Base-by-base conservation (phyloP, 2,888 invertebrate genomes). In the Acanthosepion pharaonis region DNA sequence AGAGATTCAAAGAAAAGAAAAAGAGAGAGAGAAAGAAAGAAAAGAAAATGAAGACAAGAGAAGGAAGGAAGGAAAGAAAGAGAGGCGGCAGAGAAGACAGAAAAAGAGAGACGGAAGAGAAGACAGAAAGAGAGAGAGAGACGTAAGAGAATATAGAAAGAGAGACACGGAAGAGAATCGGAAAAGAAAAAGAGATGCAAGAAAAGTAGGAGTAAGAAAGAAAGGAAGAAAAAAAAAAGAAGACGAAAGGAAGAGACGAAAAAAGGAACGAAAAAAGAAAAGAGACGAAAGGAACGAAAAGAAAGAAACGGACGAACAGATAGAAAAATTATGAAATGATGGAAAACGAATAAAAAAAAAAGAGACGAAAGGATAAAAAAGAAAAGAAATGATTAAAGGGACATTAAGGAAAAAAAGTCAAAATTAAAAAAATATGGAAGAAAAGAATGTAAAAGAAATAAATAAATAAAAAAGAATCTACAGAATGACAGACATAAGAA, bases 351-450 rank as follows among this genome's bases (percentile, higher is more conserved):
- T 42, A 51, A 51, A 64, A 8, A 64, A 64, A 23, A 64, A 64
- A 64, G 28, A 64, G 25, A 64, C 8, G 23, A 6, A 64, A 23
- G 5, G 64, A 64, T 4, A 64, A 64, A 4, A 23, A 28, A 5
- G 1, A 59, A 23, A 59, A 59, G 20, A 20, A 15, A 15, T 59
- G 59, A 59, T 59, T 20, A 0, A 64, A 28, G 23, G 25, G 64
- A 64, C 4, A 8, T 23, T 0, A 28, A 23, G 23, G 25, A 25
- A 64, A 64, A 64, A 25, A 20, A 59, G 59, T 20, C 23, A n/a
- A 78, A n/a, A 78, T 0, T 11, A n/a, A 9, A n/a, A 0, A 9
- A n/a, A 15, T 1, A n/a, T 11, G 0, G 11, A n/a, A n/a, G 9
- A 78, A 15, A 78, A n/a, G 18, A 78, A n/a, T 11, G 2, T 11